Evolutionary conservation across 2,797 vertebrate species (phyloP).

Genomic region (Anabacerthia variegaticeps): DNA sequence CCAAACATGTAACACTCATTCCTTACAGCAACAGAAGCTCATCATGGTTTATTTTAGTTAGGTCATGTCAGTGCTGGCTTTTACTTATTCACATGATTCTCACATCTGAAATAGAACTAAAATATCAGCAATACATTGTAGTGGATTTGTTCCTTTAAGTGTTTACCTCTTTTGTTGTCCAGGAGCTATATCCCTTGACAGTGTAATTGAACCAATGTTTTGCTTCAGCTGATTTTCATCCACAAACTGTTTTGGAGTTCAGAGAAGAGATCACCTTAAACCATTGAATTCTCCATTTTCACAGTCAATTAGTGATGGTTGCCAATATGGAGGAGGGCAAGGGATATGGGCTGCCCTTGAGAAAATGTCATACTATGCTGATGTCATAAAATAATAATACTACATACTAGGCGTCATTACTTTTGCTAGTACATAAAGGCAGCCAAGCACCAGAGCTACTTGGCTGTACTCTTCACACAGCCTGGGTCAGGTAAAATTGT

Average conservation of each 20-base stretch:
- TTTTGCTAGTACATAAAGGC: slow-evolving; percentile 55
- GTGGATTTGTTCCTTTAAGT: slow-evolving; percentile 55
- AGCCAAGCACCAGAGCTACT: slow-evolving; percentile 53
- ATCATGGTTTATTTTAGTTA: slow-evolving; percentile 39
- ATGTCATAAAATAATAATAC: slow-evolving; percentile 63
- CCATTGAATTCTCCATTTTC: slow-evolving; percentile 66
- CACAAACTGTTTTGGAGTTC: slow-evolving; percentile 64
- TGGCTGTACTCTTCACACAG: slow-evolving; percentile 10
- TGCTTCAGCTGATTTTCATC: slow-evolving; percentile 68
- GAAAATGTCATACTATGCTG: slow-evolving; percentile 68
- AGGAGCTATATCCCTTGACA: slow-evolving; percentile 32
- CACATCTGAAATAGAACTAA: slow-evolving; percentile 38
- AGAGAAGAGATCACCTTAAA: slow-evolving; percentile 68
- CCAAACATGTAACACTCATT: not conserved
- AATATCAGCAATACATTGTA: slow-evolving; percentile 20
- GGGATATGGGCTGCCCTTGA: slow-evolving; percentile 67
- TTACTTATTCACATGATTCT: slow-evolving; percentile 49
- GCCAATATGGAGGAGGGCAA: slow-evolving; percentile 64
- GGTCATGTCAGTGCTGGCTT: not conserved
- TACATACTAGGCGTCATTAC: slow-evolving; percentile 62
- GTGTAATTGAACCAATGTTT: slow-evolving; percentile 47
- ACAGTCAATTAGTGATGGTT: slow-evolving; percentile 73
- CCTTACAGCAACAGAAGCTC: slow-evolving; percentile 2
- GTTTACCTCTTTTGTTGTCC: slow-evolving; percentile 72
- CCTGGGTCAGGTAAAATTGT: slow-evolving; percentile 26